Evolutionary conservation across 2,113 vertebrate species (phyloP), one percentile per base, ranked within the genome.

Genomic region (Protobothrops mucrosquamatus): DNA sequence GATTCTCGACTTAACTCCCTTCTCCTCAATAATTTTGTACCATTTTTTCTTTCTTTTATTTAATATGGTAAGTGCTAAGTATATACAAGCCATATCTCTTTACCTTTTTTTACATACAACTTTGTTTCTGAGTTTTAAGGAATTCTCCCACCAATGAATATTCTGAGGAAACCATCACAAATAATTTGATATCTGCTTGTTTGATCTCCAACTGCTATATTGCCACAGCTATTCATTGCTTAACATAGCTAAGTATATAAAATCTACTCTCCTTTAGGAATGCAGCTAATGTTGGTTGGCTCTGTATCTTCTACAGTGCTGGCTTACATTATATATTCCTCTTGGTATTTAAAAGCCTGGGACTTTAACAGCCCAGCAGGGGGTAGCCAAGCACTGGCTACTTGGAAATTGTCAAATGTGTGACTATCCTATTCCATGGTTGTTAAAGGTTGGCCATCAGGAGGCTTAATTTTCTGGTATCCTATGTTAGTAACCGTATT

Each of bases 301-400:
- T 91, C 34, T 90, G 89, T 3, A 89, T 74, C 95, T 94, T 95
- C 74, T 94, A 61, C 94, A 74, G 91, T 26, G 74, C 74, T 43
- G 91, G 93, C 93, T 85, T 55, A 91, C 87, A 26, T 55, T 81
- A 3, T 89, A 95, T 90, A 95, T 94, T 59, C 39, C 26, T 48
- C 97, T 11, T 91, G 92, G 94, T 94, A 57, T 93, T 0, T 51
- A 24, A 91, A 94, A 96, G 91, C 91, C 93, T 2, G 95, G 92
- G 94, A 95, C 94, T 87, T 96, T 85, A 81, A 95, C 94, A 97
- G 97, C 97, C 98, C 99, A 99, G 98, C 98, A 99, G 99, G 99
- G 99, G 99, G 99, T 98, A 98, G 98, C 98, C 98, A 97, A 98
- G 98, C 96, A 97, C 98, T 96, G 97, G 97, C 89, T 98, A 98